These are phyloP conservation scores for Drusus annulatus DNA, from an alignment of 1,140 invertebrate genomes.

Conservation along the genomic window DNA sequence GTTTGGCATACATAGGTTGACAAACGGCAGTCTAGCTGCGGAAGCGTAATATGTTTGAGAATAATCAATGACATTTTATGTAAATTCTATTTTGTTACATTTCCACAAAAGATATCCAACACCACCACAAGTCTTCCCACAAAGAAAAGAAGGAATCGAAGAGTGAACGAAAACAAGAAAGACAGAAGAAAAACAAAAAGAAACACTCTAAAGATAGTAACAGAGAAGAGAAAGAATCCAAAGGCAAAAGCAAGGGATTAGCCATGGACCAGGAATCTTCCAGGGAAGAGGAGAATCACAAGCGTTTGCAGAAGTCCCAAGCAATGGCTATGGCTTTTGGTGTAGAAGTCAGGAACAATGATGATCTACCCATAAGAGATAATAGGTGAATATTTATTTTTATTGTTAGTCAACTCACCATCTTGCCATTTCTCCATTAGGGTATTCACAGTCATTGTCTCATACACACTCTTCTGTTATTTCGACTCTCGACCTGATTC, in stretches of 20 bases:
- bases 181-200: constrained; percentile 1
- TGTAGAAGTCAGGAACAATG: constrained; percentile 64
- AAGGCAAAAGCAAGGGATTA: background rate
- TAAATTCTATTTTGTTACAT: background rate
- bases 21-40: too few relatives aligned
- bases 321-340: constrained; percentile 67
- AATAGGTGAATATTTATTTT: background rate
- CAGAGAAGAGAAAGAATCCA: constrained; percentile 10
- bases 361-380: constrained; percentile 31
- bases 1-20: too few relatives aligned
- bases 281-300: constrained; percentile 25
- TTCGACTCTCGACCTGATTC: too few relatives aligned
- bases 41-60: too few relatives aligned
- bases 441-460: too few relatives aligned
- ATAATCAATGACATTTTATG: background rate
- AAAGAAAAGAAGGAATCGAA: constrained; percentile 22
- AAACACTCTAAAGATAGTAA: constrained; percentile 5
- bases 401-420: too few relatives aligned
- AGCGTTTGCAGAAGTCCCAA: constrained; percentile 60
- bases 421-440: too few relatives aligned
- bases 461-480: too few relatives aligned
- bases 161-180: constrained; percentile 11
- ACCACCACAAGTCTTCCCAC: constrained; percentile 10
- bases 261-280: constrained; percentile 13
- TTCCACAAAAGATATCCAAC: background rate